A percentile compares a stretch with the other conserved stretches of the same genome.
phyloP scores from a whole-genome alignment of 2,888 invertebrate species.

The Nyleta sp. region DNA sequence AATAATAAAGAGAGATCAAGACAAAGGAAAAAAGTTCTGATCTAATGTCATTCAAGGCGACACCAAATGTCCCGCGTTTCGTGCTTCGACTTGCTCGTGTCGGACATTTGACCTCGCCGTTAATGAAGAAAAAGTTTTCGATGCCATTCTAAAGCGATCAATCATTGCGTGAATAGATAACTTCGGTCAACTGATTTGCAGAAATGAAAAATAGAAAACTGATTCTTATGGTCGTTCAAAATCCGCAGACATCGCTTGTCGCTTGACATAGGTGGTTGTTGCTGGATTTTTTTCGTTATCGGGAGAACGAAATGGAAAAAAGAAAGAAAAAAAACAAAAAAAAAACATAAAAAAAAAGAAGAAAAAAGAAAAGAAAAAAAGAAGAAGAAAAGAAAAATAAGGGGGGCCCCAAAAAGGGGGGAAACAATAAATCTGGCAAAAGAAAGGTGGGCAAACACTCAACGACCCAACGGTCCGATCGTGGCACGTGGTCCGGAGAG shows the following conservation, averaged over 20 bases:
- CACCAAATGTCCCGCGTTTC: conserved; percentile 21
- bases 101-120: conserved; percentile 57
- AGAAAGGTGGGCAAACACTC: no score
- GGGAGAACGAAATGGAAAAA: no score
- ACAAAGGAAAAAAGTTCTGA: conserved; percentile 54
- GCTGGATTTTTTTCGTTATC: not conserved
- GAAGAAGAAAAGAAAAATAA: no score
- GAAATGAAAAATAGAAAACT: conserved; percentile 30
- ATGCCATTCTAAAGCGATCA: conserved; percentile 71
- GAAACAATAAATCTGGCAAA: no score
- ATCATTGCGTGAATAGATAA: conserved; percentile 59
- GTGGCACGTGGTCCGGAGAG: no score
- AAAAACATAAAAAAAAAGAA: no score
- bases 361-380: no score
- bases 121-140: conserved; percentile 67
- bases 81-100: not conserved
- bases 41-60: conserved; percentile 40
- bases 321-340: no score
- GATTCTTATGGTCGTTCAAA: conserved; percentile 25
- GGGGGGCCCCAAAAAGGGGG: no score
- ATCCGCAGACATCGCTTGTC: not conserved
- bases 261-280: conserved; percentile 35
- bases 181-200: conserved; percentile 35
- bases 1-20: conserved; percentile 59
- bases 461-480: no score